Evolutionary conservation across 1,140 invertebrate genomes (phyloP).

Genomic region (Diabrotica undecimpunctata): DNA sequence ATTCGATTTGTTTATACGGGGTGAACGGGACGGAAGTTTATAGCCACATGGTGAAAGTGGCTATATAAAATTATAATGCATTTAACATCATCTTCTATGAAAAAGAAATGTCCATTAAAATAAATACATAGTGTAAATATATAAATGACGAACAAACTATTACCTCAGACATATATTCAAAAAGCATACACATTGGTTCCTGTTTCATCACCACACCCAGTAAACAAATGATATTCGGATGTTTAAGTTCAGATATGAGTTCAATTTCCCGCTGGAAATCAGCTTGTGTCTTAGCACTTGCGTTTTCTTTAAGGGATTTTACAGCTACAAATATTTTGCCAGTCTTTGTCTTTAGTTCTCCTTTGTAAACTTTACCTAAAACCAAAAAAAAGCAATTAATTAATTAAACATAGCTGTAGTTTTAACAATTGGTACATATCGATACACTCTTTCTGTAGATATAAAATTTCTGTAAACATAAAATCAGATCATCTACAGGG

Average conservation of each 20-base stretch:
- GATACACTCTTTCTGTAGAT: too few species aligned
- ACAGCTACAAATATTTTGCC: constrained; percentile 81
- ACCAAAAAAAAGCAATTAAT: constrained; percentile 22
- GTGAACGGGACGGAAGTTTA: too few species aligned
- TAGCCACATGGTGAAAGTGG: too few species aligned
- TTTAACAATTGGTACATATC: too few species aligned
- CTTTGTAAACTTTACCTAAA: constrained; percentile 77
- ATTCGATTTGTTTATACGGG: too few species aligned
- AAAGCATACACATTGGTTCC: constrained; percentile 92
- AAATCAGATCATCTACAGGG: too few species aligned
- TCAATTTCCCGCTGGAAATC: constrained; percentile 90
- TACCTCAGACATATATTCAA: constrained; percentile 86
- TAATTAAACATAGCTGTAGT: neutral
- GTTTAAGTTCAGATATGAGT: constrained; percentile 87
- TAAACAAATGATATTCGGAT: constrained; percentile 94
- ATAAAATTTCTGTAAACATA: too few species aligned
- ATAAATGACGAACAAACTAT: too few species aligned
- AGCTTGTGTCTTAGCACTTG: constrained; percentile 83
- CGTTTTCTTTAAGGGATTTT: constrained; percentile 92
- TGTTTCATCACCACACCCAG: constrained; percentile 87
- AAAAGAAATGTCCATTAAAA: too few species aligned
- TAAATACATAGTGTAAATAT: too few species aligned
- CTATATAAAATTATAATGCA: too few species aligned
- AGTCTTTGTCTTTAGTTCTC: constrained; percentile 70
- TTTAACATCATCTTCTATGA: too few species aligned